A percentile compares a stretch with the other conserved stretches of the same genome.
These are phyloP conservation scores for Ectemnius cavifrons DNA, from an alignment of 2,888 invertebrate genomes.

Conservation along the genomic window DNA sequence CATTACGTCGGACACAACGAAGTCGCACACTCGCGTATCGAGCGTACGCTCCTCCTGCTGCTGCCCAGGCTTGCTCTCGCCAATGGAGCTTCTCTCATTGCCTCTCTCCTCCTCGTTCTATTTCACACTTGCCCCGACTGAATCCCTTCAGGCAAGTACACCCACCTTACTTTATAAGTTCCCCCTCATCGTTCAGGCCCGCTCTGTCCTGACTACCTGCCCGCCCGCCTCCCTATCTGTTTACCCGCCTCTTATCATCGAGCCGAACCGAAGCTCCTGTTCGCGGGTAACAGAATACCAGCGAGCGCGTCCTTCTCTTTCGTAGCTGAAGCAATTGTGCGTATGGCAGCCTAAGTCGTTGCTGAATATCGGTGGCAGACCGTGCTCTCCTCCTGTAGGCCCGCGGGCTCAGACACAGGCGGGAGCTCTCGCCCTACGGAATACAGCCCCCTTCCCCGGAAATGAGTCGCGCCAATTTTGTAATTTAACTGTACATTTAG, in stretches of 20 bases:
- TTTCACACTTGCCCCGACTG: slow-evolving; percentile 63
- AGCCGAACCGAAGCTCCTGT: too few relatives aligned
- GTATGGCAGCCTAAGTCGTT: too few relatives aligned
- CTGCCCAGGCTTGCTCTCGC: slow-evolving; percentile 4
- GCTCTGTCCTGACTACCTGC: slow-evolving; percentile 3
- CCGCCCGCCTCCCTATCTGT: neutral
- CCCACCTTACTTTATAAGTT: slow-evolving; percentile 36
- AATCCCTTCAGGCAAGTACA: slow-evolving; percentile 62
- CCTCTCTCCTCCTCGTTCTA: slow-evolving; percentile 47
- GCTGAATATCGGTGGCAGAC: too few relatives aligned
- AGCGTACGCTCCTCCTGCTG: slow-evolving; percentile 9
- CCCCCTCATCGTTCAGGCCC: slow-evolving; percentile 20
- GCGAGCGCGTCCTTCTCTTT: neutral
- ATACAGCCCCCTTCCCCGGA: neutral
- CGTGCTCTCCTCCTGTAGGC: neutral
- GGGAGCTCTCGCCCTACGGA: slow-evolving; percentile 17
- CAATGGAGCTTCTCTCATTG: slow-evolving; percentile 42
- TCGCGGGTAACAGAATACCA: neutral
- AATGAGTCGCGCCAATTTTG: neutral
- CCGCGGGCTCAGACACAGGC: neutral
- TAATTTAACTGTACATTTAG: slow-evolving; percentile 7
- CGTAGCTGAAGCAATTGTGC: too few relatives aligned
- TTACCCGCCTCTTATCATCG: too few relatives aligned
- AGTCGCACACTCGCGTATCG: neutral
- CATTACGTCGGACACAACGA: too few relatives aligned